Evolutionary conservation across 2,888 invertebrate genomes (phyloP), one percentile per base, ranked within the genome.

Genomic region (Tanypteryx hageni): DNA sequence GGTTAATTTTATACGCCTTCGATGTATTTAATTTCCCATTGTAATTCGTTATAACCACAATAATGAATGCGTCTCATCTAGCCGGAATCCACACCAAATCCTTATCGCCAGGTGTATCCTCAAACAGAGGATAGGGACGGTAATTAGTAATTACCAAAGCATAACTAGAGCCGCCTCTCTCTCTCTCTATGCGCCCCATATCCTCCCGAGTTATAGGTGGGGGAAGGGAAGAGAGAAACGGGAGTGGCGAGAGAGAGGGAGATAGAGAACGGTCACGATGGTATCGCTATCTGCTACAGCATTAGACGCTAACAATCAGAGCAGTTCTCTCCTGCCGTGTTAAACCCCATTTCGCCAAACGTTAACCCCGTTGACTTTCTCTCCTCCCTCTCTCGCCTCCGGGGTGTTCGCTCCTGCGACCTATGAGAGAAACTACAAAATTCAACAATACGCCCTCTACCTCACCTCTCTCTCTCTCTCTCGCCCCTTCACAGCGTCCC

Each of bases 301-400:
- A 76, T 76, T 76, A 76, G 76, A 76, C 76, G 22, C 27, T 76
- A 76, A 76, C 76, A 76, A 76, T 76, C 76, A 76, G 27, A 76
- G 13, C 76, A 27, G 11, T 22, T 27, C 76, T 27, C 27, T 27
- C 68, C 68, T 7, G n/a, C 7, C 64, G 16, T 64, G 64, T 64
- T 64, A 16, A 68, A 22, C 68, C 68, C 68, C n/a, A n/a, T 22
- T 22, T n/a, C 76, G 4, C 76, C 76, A 76, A 76, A 76, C 27
- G 76, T 76, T 76, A 76, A 76, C 76, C 27, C 76, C 22, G 76
- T 76, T 76, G 76, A 76, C 76, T 76, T 76, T 76, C 76, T 76
- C 76, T n/a, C n/a, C 68, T 64, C 68, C 76, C 68, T 64, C 68
- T 22, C 11, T 27, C 2, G 9, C 76, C 76, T 27, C 76, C 13